Percentiles rank a stretch among this genome's conserved stretches.
These are phyloP conservation scores for Microctonus hyperodae DNA, from an alignment of 2,888 invertebrate species.

Conservation along the genomic window DNA sequence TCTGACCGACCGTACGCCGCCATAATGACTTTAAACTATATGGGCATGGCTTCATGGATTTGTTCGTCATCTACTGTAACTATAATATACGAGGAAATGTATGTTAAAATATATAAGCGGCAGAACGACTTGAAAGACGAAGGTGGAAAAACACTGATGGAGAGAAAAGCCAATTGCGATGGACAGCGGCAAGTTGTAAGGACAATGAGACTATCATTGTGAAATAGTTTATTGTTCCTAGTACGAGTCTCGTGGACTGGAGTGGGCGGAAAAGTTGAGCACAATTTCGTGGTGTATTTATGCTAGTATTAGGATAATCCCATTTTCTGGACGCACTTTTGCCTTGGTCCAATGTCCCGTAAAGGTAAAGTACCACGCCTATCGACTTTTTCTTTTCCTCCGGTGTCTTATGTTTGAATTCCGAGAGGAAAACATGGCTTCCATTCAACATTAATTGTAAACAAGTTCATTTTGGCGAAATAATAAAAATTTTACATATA, in stretches of 20 bases:
- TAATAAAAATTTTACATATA: background rate
- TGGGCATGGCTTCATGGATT: background rate
- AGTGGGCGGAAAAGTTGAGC: background rate
- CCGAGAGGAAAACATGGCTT: background rate
- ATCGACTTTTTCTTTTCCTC: conserved; percentile 6
- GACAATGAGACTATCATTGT: background rate
- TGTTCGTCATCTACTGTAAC: background rate
- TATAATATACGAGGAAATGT: background rate
- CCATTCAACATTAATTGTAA: background rate
- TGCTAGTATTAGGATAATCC: conserved; percentile 49
- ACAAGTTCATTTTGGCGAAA: background rate
- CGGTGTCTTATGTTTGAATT: background rate
- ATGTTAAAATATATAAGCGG: background rate
- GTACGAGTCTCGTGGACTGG: background rate
- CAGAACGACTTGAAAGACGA: background rate
- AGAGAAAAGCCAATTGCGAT: background rate
- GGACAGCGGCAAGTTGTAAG: background rate
- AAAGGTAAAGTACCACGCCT: conserved; percentile 30
- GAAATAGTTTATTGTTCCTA: background rate
- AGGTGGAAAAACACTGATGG: background rate
- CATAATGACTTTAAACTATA: conserved; percentile 38
- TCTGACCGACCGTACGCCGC: conserved; percentile 36
- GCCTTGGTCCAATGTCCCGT: conserved; percentile 14
- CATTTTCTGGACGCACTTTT: conserved; percentile 44
- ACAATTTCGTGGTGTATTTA: conserved; percentile 44